Evolutionary conservation across 30 jellyfish, hydroid and myxozoan genomes (phyloP), one percentile per base, ranked within the genome.

Genomic region (Aurelia aurita complex sp. Pacific): DNA sequence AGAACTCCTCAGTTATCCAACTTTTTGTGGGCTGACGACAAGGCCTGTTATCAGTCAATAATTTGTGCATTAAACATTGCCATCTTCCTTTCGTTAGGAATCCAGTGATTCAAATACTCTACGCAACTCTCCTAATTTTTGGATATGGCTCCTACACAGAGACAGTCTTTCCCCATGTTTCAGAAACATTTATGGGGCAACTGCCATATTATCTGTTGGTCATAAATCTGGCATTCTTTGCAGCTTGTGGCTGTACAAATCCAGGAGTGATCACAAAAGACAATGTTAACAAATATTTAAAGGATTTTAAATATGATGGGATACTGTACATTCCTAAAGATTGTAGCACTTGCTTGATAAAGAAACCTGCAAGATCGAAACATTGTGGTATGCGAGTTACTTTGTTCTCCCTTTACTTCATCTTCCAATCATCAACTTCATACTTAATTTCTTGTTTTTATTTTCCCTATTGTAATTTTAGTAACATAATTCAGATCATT

Each of bases 351-450:
- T 94, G 98, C 77, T 32, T 18, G 32, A 19, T 88, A 64, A 87
- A 76, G 72, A 94, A 94, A 79, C 98, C 98, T 5, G 98, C 98
- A 38, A 77, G 98, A 33, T 94, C 98, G 67, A 94, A 94, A 82
- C 98, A 94, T 69, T 94, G 98, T 66, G 51, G 98, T 94, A 88
- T 17, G 96, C 57, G 8, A 8, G 15, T 46, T 46, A 9, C 8
- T 46, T 46, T 0, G 8, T 46, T 5, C 52, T 40, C 6, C 52
- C 1, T 6, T 9, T 23, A 23, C 29, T 23, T 23, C 29, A 23
- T 23, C 0, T 23, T 23, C 29, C 29, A 23, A 23, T 23, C 0
- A 23, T 0, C 29, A 23, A 40, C 52, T 40, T 40, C 52, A 1
- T 3, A 2, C 52, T 40, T 40, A 3, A 40, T 40, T 2, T 40